phyloP scores from a whole-genome alignment of 2,113 vertebrate genomes.

The Seriola aureovittata region DNA sequence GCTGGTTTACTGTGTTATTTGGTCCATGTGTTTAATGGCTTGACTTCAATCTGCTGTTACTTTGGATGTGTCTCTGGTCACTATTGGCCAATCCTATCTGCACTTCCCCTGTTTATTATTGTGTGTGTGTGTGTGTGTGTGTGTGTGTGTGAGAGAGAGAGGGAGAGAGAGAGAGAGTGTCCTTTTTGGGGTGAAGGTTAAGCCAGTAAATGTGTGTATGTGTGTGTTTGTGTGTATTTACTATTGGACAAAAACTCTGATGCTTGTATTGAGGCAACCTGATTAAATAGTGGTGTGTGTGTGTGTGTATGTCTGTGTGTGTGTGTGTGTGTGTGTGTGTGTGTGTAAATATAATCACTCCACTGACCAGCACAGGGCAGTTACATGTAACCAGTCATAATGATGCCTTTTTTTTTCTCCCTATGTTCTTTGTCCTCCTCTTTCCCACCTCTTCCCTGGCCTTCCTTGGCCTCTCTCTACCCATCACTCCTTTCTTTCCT shows the following conservation, averaged over 20 bases:
- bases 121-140: neutral
- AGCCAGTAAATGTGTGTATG: neutral
- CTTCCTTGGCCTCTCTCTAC: neutral
- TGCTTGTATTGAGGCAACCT: constrained; percentile 40
- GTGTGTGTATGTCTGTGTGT: neutral
- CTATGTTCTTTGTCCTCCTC: neutral
- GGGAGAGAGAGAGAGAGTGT: neutral
- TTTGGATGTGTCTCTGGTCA: neutral
- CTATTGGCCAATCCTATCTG: neutral
- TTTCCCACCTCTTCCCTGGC: neutral
- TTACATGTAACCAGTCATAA: constrained; percentile 1
- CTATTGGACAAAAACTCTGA: constrained; percentile 23
- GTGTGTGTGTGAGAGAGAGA: neutral
- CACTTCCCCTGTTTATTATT: neutral
- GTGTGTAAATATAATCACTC: constrained; percentile 11
- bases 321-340: neutral
- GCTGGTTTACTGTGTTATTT: neutral
- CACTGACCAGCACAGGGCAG: constrained; percentile 11
- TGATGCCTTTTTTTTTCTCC: neutral
- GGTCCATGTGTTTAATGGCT: neutral
- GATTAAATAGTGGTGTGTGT: constrained; percentile 42
- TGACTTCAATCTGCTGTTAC: neutral
- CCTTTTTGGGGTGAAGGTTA: constrained; percentile 19
- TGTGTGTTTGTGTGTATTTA: constrained; percentile 30
- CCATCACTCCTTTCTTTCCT: neutral